Evolutionary conservation across 2,113 vertebrate species (phyloP).

Genomic region (Thamnaconus septentrionalis): DNA sequence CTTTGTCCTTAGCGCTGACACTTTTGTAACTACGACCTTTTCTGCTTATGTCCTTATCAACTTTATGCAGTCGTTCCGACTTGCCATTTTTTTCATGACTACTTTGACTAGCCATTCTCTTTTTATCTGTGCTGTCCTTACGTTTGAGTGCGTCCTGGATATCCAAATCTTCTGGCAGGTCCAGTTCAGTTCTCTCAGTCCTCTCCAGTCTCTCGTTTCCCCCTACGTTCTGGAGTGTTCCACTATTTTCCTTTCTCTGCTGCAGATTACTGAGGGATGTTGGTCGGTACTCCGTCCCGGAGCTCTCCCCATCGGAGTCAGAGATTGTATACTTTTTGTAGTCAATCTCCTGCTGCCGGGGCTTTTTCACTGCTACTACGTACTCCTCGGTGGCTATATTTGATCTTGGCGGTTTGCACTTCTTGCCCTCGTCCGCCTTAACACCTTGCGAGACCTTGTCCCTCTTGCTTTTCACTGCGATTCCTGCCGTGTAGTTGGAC

Average conservation of each 20-base stretch:
- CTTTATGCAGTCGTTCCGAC: conserved; percentile 51
- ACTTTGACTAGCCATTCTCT: conserved; percentile 40
- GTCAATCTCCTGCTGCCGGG: conserved; percentile 45
- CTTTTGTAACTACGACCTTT: conserved; percentile 49
- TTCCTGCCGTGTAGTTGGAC: conserved; percentile 90
- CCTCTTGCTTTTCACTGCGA: conserved; percentile 77
- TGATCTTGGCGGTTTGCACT: conserved; percentile 53
- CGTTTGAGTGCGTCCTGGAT: conserved; percentile 18
- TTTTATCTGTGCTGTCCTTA: conserved; percentile 44
- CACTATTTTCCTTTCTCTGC: conserved; percentile 48
- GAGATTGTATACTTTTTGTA: conserved; percentile 79
- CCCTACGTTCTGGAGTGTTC: conserved; percentile 1
- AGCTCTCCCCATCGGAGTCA: conserved; percentile 84
- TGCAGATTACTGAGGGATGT: conserved; percentile 61
- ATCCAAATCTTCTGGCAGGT: conserved; percentile 41
- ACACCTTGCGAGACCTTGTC: conserved; percentile 35
- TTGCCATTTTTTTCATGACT: conserved; percentile 56
- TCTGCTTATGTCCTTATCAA: conserved; percentile 51
- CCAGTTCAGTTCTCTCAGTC: conserved; percentile 47
- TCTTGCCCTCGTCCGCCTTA: conserved; percentile 35
- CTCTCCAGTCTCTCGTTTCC: conserved; percentile 42
- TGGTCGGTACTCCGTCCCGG: conserved; percentile 70
- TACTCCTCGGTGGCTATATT: conserved; percentile 70
- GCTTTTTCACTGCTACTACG: conserved; percentile 75
- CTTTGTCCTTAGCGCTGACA: conserved; percentile 50